Evolutionary conservation across 1,140 invertebrate species (phyloP).

Genomic region (Orius insidiosus): DNA sequence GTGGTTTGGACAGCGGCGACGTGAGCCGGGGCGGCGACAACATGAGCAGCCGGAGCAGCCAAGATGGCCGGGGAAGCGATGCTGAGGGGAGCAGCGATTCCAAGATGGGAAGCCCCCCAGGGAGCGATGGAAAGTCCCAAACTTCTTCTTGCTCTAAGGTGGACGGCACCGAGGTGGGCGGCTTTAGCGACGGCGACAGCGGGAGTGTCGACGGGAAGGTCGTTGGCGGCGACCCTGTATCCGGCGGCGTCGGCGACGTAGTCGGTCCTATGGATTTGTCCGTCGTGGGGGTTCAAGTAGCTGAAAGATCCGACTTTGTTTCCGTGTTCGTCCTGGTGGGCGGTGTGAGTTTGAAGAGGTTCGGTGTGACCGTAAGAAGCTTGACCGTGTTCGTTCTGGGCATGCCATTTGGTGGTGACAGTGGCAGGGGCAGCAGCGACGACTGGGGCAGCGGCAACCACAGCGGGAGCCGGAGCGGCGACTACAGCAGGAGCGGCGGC

Average conservation of each 20-base stretch:
- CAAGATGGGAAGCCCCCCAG: slow-evolving; percentile 24
- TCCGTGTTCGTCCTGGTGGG: slow-evolving; percentile 26
- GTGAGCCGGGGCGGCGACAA: slow-evolving; percentile 15
- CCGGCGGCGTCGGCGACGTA: slow-evolving; percentile 32
- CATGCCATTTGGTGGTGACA: slow-evolving; percentile 32
- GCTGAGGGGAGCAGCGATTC: slow-evolving; percentile 30
- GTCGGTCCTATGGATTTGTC: slow-evolving; percentile 32
- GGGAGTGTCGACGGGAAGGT: slow-evolving; percentile 26
- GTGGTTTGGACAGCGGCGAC: slow-evolving; percentile 27
- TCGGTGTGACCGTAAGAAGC: slow-evolving; percentile 36
- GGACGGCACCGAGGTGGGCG: slow-evolving; percentile 21
- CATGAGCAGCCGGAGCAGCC: slow-evolving; percentile 25
- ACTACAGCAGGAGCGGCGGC: slow-evolving; percentile 10
- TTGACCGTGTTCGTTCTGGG: slow-evolving; percentile 36
- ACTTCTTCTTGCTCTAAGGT: slow-evolving; percentile 22
- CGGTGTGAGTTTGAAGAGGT: slow-evolving; percentile 33
- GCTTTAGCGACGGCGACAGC: slow-evolving; percentile 19
- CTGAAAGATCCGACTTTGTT: slow-evolving; percentile 35
- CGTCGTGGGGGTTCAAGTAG: slow-evolving; percentile 33
- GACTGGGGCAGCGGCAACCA: slow-evolving; percentile 16
- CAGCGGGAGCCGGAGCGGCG: slow-evolving; percentile 9
- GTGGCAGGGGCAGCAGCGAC: slow-evolving; percentile 21
- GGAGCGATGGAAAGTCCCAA: slow-evolving; percentile 25
- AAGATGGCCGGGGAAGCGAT: slow-evolving; percentile 26
- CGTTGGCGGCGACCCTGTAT: slow-evolving; percentile 33